Percentiles rank a stretch among this genome's conserved stretches.
Evolutionary conservation across 2,888 invertebrate genomes (phyloP).

Genomic region (Arctia plantaginis): DNA sequence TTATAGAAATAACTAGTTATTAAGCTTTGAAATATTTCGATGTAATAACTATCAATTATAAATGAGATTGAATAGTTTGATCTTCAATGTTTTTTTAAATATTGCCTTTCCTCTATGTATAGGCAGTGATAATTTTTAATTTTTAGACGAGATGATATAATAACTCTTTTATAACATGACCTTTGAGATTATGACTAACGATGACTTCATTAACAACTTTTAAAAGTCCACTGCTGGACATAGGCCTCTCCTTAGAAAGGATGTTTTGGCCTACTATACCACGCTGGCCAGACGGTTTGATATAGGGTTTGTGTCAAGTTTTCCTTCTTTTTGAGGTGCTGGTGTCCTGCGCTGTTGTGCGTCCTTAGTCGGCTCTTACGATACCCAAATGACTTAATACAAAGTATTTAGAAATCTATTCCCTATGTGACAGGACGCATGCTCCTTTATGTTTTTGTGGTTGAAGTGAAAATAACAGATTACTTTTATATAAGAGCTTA

Average conservation of each 20-base stretch:
- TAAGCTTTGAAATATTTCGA: constrained; percentile 23
- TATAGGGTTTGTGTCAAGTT: too few relatives aligned
- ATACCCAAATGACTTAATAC: too few relatives aligned
- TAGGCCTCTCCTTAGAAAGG: too few relatives aligned
- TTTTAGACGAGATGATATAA: not conserved
- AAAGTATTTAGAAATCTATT: not conserved
- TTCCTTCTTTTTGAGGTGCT: too few relatives aligned
- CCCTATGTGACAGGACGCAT: not conserved
- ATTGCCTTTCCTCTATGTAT: constrained; percentile 1
- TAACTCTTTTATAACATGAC: not conserved
- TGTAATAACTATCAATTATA: constrained; percentile 12
- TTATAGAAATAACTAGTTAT: constrained; percentile 38
- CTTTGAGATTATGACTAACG: constrained; percentile 1
- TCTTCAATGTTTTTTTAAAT: constrained; percentile 10
- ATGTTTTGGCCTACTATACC: too few relatives aligned
- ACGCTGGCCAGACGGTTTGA: too few relatives aligned
- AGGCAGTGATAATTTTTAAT: constrained; percentile 7
- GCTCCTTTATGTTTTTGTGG: not conserved
- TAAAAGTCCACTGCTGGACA: too few relatives aligned
- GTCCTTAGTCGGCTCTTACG: too few relatives aligned
- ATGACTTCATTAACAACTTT: too few relatives aligned
- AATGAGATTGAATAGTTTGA: constrained; percentile 22
- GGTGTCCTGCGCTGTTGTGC: too few relatives aligned
- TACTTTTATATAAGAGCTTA: too few relatives aligned
- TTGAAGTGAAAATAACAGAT: not conserved